Percentiles rank a stretch among this genome's conserved stretches.
Conservation (phyloP, 2,113 vertebrate genomes). For the Cacatua alba region DNA sequence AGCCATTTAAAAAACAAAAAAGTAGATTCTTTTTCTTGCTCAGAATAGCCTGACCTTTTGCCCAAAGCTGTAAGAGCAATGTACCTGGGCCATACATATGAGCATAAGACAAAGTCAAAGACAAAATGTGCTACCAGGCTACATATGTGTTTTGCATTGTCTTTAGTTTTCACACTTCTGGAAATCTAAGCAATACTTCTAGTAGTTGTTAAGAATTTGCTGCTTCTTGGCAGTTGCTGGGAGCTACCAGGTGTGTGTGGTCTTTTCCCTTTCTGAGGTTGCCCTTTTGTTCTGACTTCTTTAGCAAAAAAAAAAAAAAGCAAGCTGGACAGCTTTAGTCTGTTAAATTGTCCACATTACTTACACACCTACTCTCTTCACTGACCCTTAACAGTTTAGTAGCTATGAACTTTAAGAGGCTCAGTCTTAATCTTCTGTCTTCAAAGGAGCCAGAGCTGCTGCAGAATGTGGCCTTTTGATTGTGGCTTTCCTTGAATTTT, state of each 20-base stretch:
- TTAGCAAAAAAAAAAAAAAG: neutral
- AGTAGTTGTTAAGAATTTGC: conserved; percentile 10
- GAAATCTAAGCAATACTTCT: neutral
- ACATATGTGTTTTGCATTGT: neutral
- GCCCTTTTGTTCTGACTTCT: conserved; percentile 53
- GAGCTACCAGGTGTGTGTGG: conserved; percentile 59
- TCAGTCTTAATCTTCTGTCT: conserved; percentile 59
- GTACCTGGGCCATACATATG: neutral
- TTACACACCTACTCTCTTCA: conserved; percentile 15
- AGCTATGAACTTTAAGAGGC: conserved; percentile 48
- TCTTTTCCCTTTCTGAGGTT: conserved; percentile 10
- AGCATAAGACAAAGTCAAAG: neutral
- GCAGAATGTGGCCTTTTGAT: conserved; percentile 47
- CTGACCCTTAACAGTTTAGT: conserved; percentile 64
- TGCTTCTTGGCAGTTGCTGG: neutral
- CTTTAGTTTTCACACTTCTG: neutral
- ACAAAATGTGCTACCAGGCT: neutral
- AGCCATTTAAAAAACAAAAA: neutral
- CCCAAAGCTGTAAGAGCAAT: neutral
- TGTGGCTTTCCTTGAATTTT: conserved; percentile 26
- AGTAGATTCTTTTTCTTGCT: neutral
- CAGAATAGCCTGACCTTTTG: neutral
- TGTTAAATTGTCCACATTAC: conserved; percentile 51
- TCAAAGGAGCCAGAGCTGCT: conserved; percentile 54
- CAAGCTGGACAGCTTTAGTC: neutral